Conservation (phyloP, 1,140 invertebrate genomes). For the Drosophila albomicans region DNA sequence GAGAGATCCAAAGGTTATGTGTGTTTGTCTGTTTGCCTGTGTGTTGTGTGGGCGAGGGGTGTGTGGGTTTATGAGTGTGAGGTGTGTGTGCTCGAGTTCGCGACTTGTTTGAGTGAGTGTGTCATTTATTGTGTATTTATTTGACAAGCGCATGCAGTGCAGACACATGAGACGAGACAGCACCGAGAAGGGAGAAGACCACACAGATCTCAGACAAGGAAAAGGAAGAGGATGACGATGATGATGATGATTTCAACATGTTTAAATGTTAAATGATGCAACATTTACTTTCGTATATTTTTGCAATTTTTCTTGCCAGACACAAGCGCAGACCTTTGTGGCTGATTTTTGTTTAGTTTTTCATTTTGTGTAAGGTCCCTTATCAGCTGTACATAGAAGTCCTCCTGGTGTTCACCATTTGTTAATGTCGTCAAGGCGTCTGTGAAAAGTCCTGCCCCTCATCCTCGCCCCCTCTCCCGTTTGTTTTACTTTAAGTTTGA, state of each 20-base stretch:
- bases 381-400: conserved; percentile 22
- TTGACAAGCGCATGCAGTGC: conserved; percentile 58
- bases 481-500: conserved; percentile 63
- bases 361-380: conserved; percentile 3
- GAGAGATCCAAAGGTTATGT: conserved; percentile 41
- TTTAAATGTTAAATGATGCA: conserved; percentile 61
- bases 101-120: conserved; percentile 55
- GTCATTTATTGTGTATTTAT: conserved; percentile 68
- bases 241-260: conserved; percentile 37
- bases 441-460: neutral
- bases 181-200: neutral
- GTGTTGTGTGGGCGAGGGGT: conserved; percentile 3
- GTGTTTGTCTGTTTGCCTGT: neutral
- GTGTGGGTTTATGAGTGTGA: conserved; percentile 3
- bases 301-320: conserved; percentile 40
- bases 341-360: conserved; percentile 37
- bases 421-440: conserved; percentile 56
- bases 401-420: conserved; percentile 47
- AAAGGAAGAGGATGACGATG: conserved; percentile 19
- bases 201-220: neutral
- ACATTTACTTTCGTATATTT: conserved; percentile 48
- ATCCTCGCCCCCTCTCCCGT: conserved; percentile 5
- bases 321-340: conserved; percentile 17
- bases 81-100: conserved; percentile 15
- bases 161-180: conserved; percentile 38